Base-by-base conservation (phyloP, 2,113 vertebrate species). In the Pleuronectes platessa region DNA sequence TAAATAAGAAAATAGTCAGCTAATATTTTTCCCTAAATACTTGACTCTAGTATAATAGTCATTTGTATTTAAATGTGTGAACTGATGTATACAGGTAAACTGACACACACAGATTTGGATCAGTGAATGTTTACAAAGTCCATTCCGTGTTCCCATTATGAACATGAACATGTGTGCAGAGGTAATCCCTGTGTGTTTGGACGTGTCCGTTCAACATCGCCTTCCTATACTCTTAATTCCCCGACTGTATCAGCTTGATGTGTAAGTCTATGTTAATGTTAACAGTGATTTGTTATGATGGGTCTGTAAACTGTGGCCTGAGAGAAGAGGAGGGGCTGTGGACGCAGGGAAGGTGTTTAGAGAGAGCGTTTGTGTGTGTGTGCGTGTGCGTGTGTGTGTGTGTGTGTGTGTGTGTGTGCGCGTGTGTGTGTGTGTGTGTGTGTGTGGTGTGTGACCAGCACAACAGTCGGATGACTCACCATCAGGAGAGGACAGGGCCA, bases 241-340 rank as follows among this genome's bases (percentile, higher is more conserved):
- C 37, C 64, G 4, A 1, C 27, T 0, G 37, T 81, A 72, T 78
- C 71, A 69, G 24, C 5, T 2, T 13, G 1, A 70, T 42, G 83
- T 68, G 77, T 75, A 54, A 58, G 31, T 63, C 40, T 68, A 1
- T 63, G 76, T 27, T 69, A 82, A 68, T 79, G 85, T 85, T 89
- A 82, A 73, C 51, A 0, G 60, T 76, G 82, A 86, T 76, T 64
- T 91, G 87, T 88, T 90, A 89, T 87, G 86, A 88, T 78, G 82
- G 65, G 49, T 61, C 49, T 63, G 75, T 86, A 86, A 85, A 88
- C 85, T 58, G 62, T 71, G 37, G 60, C 66, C 61, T 61, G 74
- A 70, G 24, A 9, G 61, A 73, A n/a, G 24, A 27, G 26, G 68
- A 61, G 14, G 51, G 20, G 51, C 13, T 17, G 45, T 49, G 51